Evolutionary conservation across 1,140 invertebrate genomes (phyloP), one percentile per base, ranked within the genome.

Genomic region (Patella vulgata): DNA sequence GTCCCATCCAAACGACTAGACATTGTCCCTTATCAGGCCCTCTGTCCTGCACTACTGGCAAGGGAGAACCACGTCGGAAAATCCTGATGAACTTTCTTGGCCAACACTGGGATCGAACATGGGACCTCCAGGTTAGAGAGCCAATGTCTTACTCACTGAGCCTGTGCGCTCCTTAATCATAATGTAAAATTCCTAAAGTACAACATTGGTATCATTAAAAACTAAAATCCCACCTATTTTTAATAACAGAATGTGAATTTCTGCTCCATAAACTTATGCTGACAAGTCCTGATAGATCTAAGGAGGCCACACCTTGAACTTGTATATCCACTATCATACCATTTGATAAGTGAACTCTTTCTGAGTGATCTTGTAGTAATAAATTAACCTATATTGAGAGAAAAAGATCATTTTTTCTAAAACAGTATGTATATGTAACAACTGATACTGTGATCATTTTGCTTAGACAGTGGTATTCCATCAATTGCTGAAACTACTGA

Each of bases 221-320:
- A 8, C 33, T 36, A 36, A 14, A 55, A 1, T 44, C 55, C 43
- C 64, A 82, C 81, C 75, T 81, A 68, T 79, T 81, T 67, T 63
- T 76, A 0, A 96, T 92, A 30, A 92, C 80, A 12, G 92, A 92
- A 66, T 94, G 88, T 1, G 93, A 92, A 79, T 92, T 95, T 75
- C 91, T 88, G 66, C 92, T 92, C 94, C 94, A 96, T 9, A 96
- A 76, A 68, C 92, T 94, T 14, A 96, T 87, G 70, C 90, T 88
- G n/a, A 95, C 89, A 80, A 91, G 88, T 14, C 93, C 94, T 55
- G 91, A 89, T 8, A 96, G 83, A 79, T 96, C 93, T 61, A 95
- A 89, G 12, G 93, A 95, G 12, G 91, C 83, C 0, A 89, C 90
- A 14, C 92, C 91, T 60, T 89, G 84, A 0, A 93, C 76, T 30